Evolutionary conservation across 2,888 invertebrate species (phyloP), one percentile per base, ranked within the genome.

Genomic region (Trissolcus japonicus): DNA sequence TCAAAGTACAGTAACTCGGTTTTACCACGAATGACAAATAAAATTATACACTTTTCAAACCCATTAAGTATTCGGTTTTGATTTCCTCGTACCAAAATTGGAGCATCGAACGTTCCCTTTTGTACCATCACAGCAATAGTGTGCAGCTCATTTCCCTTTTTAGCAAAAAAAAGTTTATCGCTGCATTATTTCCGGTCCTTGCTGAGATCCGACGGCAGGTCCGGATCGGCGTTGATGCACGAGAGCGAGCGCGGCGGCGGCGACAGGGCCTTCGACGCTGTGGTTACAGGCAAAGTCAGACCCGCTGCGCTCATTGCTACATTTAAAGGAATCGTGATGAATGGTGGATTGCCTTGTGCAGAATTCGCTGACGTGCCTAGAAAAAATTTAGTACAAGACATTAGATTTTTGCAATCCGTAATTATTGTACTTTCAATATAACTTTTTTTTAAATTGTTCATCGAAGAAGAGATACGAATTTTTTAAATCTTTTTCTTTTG

Each of bases 251-350:
- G 81, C 62, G 83, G 81, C 41, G 86, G 57, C 57, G 72, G 82
- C n/a, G 87, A 86, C 68, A 83, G 78, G 25, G 84, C 82, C 69
- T 86, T 86, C 69, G 85, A 82, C 54, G 86, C 85, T 57, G 87
- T 83, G 55, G 83, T 83, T 51, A 86, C 86, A 54, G 87, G 87
- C 66, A 87, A 76, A 56, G 87, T 86, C 50, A 87, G 75, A 53
- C 87, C 90, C 14, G 92, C 92, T 2, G 91, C 91, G 0, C 91
- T 91, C 91, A 92, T 91, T 74, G 92, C 92, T 90, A 94, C 92
- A 40, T 93, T 93, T 80, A 94, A 89, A 65, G 94, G 94, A 87
- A 94, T 94, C 68, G 93, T 93, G 86, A 94, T 93, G 89, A 93
- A 94, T 88, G 94, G 93, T 48, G 86, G 87, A 81, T 83, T 87